phyloP scores from a whole-genome alignment of 2,888 invertebrate species.

The Stenurella melanura region DNA sequence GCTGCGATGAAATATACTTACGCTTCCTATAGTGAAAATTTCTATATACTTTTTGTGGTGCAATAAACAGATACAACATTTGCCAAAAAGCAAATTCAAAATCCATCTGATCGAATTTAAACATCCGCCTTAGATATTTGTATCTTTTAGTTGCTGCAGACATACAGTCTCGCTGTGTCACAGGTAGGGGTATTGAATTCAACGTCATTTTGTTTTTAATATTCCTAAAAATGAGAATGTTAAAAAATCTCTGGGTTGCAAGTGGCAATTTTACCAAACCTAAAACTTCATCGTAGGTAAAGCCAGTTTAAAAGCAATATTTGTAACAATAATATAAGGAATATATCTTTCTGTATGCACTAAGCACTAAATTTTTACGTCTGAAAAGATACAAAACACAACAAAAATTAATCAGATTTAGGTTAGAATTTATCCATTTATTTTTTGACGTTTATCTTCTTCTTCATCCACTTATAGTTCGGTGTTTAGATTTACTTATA shows the following conservation, averaged over 20 bases:
- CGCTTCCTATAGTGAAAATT: slow-evolving; percentile 99
- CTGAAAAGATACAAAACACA: not conserved
- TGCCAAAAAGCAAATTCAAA: slow-evolving; percentile 99
- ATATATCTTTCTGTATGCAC: not conserved
- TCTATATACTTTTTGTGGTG: slow-evolving; percentile 97
- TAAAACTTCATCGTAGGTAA: not conserved
- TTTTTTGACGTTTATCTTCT: no score
- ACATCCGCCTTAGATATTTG: slow-evolving; percentile 88
- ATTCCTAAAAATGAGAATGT: not conserved
- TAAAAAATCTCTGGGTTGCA: not conserved
- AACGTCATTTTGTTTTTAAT: slow-evolving; percentile 6
- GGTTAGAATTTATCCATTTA: not conserved
- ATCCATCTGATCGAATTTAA: slow-evolving; percentile 98
- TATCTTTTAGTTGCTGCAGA: slow-evolving; percentile 92
- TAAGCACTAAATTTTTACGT: not conserved
- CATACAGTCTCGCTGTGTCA: slow-evolving; percentile 82
- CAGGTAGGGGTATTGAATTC: slow-evolving; percentile 74
- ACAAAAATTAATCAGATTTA: not conserved
- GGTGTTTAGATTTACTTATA: no score
- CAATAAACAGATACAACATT: slow-evolving; percentile 94
- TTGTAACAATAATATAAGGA: not conserved
- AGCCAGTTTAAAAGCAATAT: not conserved
- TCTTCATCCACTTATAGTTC: no score
- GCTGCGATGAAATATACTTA: slow-evolving; percentile 74
- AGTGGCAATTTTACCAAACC: not conserved